phyloP scores from a whole-genome alignment of 2,888 invertebrate genomes.

The Rotaria magnacalcarata region DNA sequence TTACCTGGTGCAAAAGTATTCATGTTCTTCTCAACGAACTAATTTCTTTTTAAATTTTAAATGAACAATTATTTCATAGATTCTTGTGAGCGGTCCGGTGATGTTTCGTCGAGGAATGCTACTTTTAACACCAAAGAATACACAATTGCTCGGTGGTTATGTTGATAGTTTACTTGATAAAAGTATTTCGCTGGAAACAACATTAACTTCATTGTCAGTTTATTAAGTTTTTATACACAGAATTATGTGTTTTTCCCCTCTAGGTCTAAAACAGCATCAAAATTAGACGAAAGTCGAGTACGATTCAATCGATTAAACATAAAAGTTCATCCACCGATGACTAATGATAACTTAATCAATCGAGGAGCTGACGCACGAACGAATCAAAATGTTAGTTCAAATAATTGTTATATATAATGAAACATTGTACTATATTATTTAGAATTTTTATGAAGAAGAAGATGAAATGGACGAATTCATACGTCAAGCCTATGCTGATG shows the following conservation, averaged over 20 bases:
- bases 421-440: neutral
- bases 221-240: neutral
- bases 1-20: neutral
- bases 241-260: too few relatives aligned
- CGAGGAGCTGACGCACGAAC: neutral
- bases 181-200: neutral
- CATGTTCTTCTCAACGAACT: too few relatives aligned
- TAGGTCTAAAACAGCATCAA: neutral
- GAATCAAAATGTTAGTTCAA: neutral
- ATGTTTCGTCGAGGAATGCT: neutral
- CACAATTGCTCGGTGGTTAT: conserved; percentile 24
- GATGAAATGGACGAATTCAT: conserved; percentile 7
- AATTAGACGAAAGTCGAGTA: conserved; percentile 4
- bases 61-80: neutral
- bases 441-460: neutral
- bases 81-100: neutral
- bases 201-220: neutral
- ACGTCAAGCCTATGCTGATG: neutral
- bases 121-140: conserved; percentile 20
- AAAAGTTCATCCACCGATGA: neutral
- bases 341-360: neutral
- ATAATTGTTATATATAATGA: neutral
- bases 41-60: neutral
- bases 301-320: conserved; percentile 5
- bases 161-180: conserved; percentile 8